Evolutionary conservation across 2,113 vertebrate species (phyloP).

Genomic region (Microtus oregoni): DNA sequence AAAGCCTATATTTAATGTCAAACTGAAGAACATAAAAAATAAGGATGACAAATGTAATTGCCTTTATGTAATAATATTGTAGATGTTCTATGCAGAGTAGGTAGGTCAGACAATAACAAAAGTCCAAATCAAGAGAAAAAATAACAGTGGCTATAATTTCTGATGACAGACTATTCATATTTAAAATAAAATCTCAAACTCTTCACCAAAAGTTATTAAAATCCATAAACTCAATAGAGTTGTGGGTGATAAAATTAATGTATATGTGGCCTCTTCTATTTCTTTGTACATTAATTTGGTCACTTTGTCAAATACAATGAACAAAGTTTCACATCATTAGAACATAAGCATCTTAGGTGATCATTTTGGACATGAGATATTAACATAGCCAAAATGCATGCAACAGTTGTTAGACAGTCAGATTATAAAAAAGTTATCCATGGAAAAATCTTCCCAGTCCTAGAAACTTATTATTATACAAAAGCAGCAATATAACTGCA

Average conservation of each 20-base stretch:
- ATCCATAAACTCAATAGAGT: background rate
- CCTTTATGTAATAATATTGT: background rate
- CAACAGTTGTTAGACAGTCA: background rate
- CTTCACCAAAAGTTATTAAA: background rate
- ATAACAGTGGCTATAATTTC: no score
- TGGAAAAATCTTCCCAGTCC: background rate
- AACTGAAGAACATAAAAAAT: background rate
- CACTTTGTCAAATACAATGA: background rate
- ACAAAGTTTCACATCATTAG: background rate
- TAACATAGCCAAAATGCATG: background rate
- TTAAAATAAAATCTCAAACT: background rate
- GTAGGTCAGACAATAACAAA: background rate
- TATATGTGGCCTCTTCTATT: background rate
- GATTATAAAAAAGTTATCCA: background rate
- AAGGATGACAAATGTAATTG: no score
- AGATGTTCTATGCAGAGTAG: background rate
- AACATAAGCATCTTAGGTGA: background rate
- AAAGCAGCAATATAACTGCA: background rate
- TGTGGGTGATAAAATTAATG: background rate
- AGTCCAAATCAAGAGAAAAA: background rate
- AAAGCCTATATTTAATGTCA: background rate
- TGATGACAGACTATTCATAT: background rate
- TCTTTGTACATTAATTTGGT: background rate
- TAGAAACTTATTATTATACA: background rate
- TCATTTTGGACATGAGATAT: background rate